Evolutionary conservation across 2,797 vertebrate species (phyloP), one percentile per base, ranked within the genome.

Genomic region (Meda fulgida): DNA sequence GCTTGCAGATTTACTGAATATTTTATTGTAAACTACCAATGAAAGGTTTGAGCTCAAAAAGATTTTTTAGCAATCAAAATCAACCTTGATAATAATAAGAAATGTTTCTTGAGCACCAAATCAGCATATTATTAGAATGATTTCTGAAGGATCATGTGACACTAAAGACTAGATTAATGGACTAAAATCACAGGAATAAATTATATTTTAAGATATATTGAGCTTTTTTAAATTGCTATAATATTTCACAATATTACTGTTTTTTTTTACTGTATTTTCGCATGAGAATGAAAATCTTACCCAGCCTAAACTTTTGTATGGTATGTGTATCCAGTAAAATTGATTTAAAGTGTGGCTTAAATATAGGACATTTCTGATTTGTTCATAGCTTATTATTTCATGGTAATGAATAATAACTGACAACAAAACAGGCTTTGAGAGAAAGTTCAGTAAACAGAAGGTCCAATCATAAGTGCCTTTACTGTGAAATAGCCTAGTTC

Each of bases 301-400:
- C 21, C 26, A 60, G 2, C 2, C 14, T 6, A 38, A 78, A 60
- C 34, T 14, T 38, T 40, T 36, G 31, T 55, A 55, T 21, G 23
- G 48, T 36, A 75, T 21, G 7, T 36, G 31, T 51, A 53, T 23
- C 4, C 21, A 38, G 18, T 31, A 3, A 72, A 75, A 60, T 3
- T 16, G 2, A 8, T n/a, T 40, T 60, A 5, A 40, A 29, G 76
- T 13, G 3, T 36, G 26, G 2, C 48, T 60, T 9, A 72, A 43
- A 79, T 46, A 36, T 51, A 72, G 76, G 66, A 79, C 76, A 79
- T 84, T 78, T 78, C 83, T 79, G 66, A 71, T 78, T 71, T 79
- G 51, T 23, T 72, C 48, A 70, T 63, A 48, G 73, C 34, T 40
- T 36, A 46, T 78, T 48, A n/a, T n/a, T 55, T 48, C 40, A 78